phyloP scores from a whole-genome alignment of 2,113 vertebrate genomes.

The Gracilinanus agilis region DNA sequence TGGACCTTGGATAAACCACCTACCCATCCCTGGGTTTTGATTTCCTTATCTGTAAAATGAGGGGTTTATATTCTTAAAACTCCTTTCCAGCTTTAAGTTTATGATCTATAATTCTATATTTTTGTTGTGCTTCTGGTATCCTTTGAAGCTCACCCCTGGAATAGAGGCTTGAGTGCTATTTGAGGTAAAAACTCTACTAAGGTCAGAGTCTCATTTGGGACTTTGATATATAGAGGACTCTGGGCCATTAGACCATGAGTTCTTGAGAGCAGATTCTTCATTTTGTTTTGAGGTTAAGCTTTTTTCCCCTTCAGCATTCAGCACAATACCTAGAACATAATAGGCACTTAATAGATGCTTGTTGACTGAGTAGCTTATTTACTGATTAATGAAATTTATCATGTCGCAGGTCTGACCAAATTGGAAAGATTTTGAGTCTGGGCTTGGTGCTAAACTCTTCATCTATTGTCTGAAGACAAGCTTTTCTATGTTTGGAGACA shows the following conservation, averaged over 20 bases:
- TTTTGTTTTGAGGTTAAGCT: neutral
- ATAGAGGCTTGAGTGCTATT: neutral
- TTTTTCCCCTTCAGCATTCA: neutral
- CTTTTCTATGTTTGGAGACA: neutral
- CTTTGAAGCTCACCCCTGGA: neutral
- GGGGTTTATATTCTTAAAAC: neutral
- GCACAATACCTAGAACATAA: too few relatives aligned
- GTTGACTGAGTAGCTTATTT: neutral
- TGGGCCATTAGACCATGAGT: neutral
- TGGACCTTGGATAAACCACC: neutral
- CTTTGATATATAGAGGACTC: neutral
- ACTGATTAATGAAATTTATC: neutral
- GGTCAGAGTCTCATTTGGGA: neutral
- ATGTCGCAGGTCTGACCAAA: too few relatives aligned
- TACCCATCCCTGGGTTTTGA: neutral
- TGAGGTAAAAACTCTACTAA: neutral
- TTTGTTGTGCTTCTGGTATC: neutral
- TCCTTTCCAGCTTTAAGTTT: neutral
- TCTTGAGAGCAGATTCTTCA: neutral
- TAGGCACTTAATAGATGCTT: neutral
- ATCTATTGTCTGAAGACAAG: neutral
- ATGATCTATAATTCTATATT: neutral
- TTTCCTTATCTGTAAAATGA: neutral
- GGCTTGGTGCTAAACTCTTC: too few relatives aligned
- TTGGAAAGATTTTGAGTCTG: too few relatives aligned